Evolutionary conservation across 30 jellyfish, hydroid and myxozoan genomes (phyloP), one percentile per base, ranked within the genome.

Genomic region (Mastigias papua): DNA sequence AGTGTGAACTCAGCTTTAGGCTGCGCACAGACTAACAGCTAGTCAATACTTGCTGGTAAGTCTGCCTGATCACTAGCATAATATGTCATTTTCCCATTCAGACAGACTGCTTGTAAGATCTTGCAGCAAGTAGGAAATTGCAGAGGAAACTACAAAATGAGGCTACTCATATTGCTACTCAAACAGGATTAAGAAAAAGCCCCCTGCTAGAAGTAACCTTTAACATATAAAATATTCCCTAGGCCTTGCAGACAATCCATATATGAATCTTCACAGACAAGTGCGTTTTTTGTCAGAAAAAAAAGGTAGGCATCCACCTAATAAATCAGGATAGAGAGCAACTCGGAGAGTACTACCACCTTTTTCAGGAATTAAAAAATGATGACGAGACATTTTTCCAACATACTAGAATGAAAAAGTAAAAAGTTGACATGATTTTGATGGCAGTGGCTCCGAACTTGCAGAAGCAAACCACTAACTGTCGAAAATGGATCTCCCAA

Each of bases 311-410:
- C 22, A 28, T 66, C 46, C 78, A 26, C 48, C 78, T 49, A 8
- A 66, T 66, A 21, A 66, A 66, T 11, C 22, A 66, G 78, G 78
- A 21, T 66, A 13, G 78, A 32, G 48, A 66, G 48, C 48, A 9
- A 26, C 51, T 66, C 22, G 78, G 78, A 28, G 78, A 66, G 28
- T 66, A 21, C 48, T 23, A 66, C 51, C 78, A 66, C n/a, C 48
- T 66, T 10, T 66, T 66, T 28, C 48, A 66, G 48, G 49, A 66
- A 66, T 26, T 66, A 26, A 66, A 66, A 15, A 5, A n/a, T 32
- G 51, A 32, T 26, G 9, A 22, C 4, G 62, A 69, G 33, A 58
- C 11, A 28, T 58, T 58, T n/a, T 58, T 58, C 26, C 70, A 58
- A n/a, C 21, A 58, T 58, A 58, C 70, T 3, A 58, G 70, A n/a